Conservation (phyloP, 2,113 vertebrate species). For the Nanorana parkeri region DNA sequence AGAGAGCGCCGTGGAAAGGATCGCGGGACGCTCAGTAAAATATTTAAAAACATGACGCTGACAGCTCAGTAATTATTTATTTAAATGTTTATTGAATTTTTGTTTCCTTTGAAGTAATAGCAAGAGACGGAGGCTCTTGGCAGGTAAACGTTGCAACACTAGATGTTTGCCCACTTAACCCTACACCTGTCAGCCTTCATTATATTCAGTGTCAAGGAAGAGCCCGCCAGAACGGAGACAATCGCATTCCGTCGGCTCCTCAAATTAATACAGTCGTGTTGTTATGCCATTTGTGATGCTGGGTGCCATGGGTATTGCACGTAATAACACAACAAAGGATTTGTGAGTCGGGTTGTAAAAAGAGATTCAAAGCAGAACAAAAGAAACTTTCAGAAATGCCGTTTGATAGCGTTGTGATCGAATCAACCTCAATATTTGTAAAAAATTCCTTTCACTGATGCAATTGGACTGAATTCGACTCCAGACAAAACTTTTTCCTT, state of each 20-base stretch:
- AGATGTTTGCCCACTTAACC: constrained; percentile 68
- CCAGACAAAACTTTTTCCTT: no score
- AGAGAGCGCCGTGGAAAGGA: constrained; percentile 64
- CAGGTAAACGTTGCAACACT: constrained; percentile 64
- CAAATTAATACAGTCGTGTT: constrained; percentile 64
- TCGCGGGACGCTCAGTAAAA: constrained; percentile 61
- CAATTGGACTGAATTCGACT: no score
- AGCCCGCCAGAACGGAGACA: constrained; percentile 60
- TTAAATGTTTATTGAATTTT: constrained; percentile 67
- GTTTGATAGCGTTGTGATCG: no score
- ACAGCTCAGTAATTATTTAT: constrained; percentile 69
- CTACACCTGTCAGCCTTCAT: constrained; percentile 65
- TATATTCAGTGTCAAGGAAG: constrained; percentile 64
- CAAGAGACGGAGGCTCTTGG: constrained; percentile 61
- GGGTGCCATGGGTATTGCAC: constrained; percentile 49
- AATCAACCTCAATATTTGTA: no score
- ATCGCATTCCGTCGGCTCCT: constrained; percentile 58
- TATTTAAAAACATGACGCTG: constrained; percentile 65
- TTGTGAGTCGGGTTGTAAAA: no score
- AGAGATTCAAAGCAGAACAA: no score
- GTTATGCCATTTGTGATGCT: constrained; percentile 61
- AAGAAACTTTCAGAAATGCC: no score
- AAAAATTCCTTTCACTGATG: no score
- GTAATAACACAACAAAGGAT: constrained; percentile 59
- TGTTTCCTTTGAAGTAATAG: constrained; percentile 68